These are phyloP conservation scores for Rhingia campestris DNA, from an alignment of 2,888 invertebrate genomes.

Conservation along the genomic window DNA sequence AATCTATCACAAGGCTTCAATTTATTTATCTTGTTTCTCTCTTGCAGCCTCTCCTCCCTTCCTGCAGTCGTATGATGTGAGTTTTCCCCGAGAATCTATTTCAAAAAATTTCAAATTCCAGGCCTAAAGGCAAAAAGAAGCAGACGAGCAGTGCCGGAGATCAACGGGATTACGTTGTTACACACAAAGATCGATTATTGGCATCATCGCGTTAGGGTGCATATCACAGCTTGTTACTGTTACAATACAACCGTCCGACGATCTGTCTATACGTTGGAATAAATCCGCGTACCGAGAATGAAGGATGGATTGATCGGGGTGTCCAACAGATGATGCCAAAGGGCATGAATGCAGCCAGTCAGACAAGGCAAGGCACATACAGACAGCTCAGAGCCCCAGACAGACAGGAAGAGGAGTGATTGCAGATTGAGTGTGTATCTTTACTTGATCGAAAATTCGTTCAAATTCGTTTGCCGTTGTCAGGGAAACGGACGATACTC, in stretches of 20 bases:
- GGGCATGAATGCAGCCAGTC: conserved; percentile 66
- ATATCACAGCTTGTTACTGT: conserved; percentile 67
- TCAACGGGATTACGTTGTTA: conserved; percentile 68
- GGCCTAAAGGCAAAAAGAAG: conserved; percentile 27
- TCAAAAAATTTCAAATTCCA: conserved; percentile 39
- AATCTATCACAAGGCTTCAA: conserved; percentile 73
- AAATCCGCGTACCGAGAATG: conserved; percentile 58
- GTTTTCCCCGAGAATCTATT: conserved; percentile 47
- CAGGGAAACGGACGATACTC: conserved; percentile 33
- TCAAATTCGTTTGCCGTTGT: conserved; percentile 64
- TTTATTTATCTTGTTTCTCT: conserved; percentile 63
- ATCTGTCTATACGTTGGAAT: conserved; percentile 22
- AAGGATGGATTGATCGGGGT: conserved; percentile 68
- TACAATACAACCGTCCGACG: conserved; percentile 32
- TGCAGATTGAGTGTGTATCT: conserved; percentile 57
- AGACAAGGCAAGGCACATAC: conserved; percentile 4
- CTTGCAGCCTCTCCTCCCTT: conserved; percentile 10
- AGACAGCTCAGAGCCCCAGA: conserved; percentile 31
- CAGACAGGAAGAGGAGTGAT: conserved; percentile 72
- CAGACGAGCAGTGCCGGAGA: conserved; percentile 47
- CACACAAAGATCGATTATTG: conserved; percentile 71
- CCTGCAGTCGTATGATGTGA: not conserved
- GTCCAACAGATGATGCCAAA: conserved; percentile 73
- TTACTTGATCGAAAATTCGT: conserved; percentile 56
- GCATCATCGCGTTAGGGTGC: conserved; percentile 73